These are phyloP conservation scores for Andrena marginata DNA, from an alignment of 2,888 invertebrate genomes.

Conservation along the genomic window DNA sequence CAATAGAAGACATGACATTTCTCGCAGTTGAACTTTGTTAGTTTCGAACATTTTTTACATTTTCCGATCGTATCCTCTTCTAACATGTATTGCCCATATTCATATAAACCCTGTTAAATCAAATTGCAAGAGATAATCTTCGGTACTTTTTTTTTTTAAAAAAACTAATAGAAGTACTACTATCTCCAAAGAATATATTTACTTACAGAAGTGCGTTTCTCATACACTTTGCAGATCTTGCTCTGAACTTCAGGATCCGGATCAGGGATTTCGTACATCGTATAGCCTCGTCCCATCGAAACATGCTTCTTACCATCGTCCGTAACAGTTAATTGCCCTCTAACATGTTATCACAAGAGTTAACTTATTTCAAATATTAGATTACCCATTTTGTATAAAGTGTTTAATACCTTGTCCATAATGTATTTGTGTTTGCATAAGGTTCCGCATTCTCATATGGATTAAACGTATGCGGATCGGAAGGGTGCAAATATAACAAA, in stretches of 20 bases:
- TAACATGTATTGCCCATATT: slow-evolving; percentile 71
- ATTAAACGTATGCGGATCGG: slow-evolving; percentile 67
- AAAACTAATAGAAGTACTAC: background rate
- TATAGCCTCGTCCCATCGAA: slow-evolving; percentile 80
- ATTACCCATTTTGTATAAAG: background rate
- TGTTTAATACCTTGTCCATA: slow-evolving; percentile 79
- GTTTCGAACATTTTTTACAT: slow-evolving; percentile 71
- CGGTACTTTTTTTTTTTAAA: background rate
- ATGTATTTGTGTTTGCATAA: slow-evolving; percentile 72
- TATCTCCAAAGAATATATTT: background rate
- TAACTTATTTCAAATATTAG: background rate
- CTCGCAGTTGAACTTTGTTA: slow-evolving; percentile 62
- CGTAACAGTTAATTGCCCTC: slow-evolving; percentile 74
- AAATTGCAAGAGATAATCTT: slow-evolving; percentile 1
- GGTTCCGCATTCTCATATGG: slow-evolving; percentile 72
- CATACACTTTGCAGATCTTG: slow-evolving; percentile 68
- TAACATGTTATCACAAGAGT: slow-evolving; percentile 46
- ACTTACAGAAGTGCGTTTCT: slow-evolving; percentile 73
- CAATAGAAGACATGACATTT: slow-evolving; percentile 78
- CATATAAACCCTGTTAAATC: slow-evolving; percentile 73
- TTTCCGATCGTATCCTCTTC: slow-evolving; percentile 58
- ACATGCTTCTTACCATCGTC: slow-evolving; percentile 78
- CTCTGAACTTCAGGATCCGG: slow-evolving; percentile 65
- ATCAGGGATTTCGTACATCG: slow-evolving; percentile 76
- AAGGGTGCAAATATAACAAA: slow-evolving; percentile 72